These are phyloP conservation scores for Thalassophryne amazonica DNA, from an alignment of 2,797 vertebrate genomes.

Conservation along the genomic window DNA sequence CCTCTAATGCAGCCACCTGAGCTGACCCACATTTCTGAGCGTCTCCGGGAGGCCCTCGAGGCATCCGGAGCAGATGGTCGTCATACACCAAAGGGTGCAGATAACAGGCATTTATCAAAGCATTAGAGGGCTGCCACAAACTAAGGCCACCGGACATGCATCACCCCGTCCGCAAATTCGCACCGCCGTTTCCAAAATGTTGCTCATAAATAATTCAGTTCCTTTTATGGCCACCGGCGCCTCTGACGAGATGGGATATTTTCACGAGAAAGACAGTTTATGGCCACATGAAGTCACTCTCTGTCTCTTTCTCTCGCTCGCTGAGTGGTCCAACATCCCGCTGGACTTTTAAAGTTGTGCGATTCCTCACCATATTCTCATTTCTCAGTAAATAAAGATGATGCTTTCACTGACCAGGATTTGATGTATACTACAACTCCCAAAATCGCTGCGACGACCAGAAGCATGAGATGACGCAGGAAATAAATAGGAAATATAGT, in stretches of 20 bases:
- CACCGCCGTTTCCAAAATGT: conserved; percentile 64
- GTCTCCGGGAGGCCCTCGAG: conserved; percentile 73
- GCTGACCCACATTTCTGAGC: conserved; percentile 74
- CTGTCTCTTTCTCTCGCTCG: not conserved
- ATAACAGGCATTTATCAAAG: conserved; percentile 80
- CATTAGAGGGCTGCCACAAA: conserved; percentile 69
- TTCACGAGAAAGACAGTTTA: conserved; percentile 44
- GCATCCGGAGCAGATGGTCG: conserved; percentile 74
- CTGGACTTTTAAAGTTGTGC: conserved; percentile 15
- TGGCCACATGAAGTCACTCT: conserved; percentile 21
- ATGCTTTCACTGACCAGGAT: conserved; percentile 20
- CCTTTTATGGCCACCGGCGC: conserved; percentile 41
- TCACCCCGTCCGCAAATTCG: conserved; percentile 59
- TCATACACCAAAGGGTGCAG: conserved; percentile 74
- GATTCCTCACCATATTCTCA: conserved; percentile 28
- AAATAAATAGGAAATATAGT: too few relatives aligned
- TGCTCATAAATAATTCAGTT: conserved; percentile 75
- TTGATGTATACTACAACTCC: conserved; percentile 2
- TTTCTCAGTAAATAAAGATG: conserved; percentile 20
- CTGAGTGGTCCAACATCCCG: not conserved
- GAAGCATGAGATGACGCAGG: too few relatives aligned
- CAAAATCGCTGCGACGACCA: too few relatives aligned
- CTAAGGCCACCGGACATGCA: conserved; percentile 76
- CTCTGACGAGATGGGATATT: conserved; percentile 31
- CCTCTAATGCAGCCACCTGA: conserved; percentile 68